Conservation (phyloP, 2,113 vertebrate species). For the Hippocampus guttulatus region DNA sequence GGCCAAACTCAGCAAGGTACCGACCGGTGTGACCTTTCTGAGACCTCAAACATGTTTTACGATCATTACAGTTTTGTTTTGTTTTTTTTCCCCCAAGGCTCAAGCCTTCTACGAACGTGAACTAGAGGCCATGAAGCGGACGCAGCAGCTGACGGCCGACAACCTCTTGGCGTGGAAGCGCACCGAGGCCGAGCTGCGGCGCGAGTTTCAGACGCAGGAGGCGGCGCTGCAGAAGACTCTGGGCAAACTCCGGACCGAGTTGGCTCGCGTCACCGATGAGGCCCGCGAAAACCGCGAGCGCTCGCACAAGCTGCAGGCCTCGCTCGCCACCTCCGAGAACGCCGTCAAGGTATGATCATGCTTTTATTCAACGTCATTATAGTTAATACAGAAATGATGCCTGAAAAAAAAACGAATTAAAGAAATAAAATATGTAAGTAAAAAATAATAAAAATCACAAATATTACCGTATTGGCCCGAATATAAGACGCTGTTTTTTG, state of each 20-base stretch:
- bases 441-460: no score
- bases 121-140: conserved; percentile 93
- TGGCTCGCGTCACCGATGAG: conserved; percentile 87
- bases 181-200: conserved; percentile 89
- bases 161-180: conserved; percentile 92
- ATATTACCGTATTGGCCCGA: no score
- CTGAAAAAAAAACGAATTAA: no score
- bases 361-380: no score
- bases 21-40: background rate
- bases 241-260: conserved; percentile 59
- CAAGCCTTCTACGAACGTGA: conserved; percentile 93
- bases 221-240: conserved; percentile 82
- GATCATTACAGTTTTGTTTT: no score
- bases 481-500: no score
- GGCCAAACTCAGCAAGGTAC: conserved; percentile 87
- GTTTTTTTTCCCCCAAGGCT: conserved; percentile 53
- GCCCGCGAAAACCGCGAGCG: conserved; percentile 84
- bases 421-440: no score
- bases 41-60: no score
- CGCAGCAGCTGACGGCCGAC: conserved; percentile 93
- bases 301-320: conserved; percentile 85
- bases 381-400: no score
- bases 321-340: conserved; percentile 79
- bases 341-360: conserved; percentile 73
- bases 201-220: conserved; percentile 94